phyloP scores from a whole-genome alignment of 2,888 invertebrate genomes.

The Ctenicera cuprea region DNA sequence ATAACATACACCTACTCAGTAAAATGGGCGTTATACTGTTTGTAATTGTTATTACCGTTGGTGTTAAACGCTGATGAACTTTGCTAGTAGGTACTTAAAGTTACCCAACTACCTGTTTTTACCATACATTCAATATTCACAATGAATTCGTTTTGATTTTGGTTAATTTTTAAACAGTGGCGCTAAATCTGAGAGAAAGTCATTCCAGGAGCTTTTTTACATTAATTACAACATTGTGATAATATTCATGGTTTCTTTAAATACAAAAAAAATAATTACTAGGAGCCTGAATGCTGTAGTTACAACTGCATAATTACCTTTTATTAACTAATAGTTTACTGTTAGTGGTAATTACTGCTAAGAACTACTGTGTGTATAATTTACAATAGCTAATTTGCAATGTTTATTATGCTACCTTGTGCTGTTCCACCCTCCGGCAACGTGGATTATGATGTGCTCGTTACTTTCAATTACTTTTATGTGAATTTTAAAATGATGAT shows the following conservation, averaged over 20 bases:
- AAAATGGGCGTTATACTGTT: not conserved
- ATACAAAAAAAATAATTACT: not conserved
- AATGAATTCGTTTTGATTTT: too few relatives aligned
- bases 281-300: not conserved
- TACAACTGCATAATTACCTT: constrained; percentile 12
- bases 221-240: too few relatives aligned
- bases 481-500: constrained; percentile 67
- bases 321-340: constrained; percentile 25
- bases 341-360: constrained; percentile 15
- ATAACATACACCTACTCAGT: not conserved
- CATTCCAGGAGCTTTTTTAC: too few relatives aligned
- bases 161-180: too few relatives aligned
- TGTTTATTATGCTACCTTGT: constrained; percentile 18
- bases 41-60: too few relatives aligned
- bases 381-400: constrained; percentile 24
- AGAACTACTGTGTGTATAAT: constrained; percentile 28
- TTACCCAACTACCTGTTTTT: too few relatives aligned
- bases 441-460: constrained; percentile 60
- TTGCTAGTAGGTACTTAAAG: too few relatives aligned
- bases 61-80: too few relatives aligned
- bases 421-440: constrained; percentile 24
- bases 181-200: too few relatives aligned
- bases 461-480: constrained; percentile 70
- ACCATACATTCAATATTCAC: too few relatives aligned
- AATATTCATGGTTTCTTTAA: too few relatives aligned